A percentile compares a stretch with the other conserved stretches of the same genome.
Evolutionary conservation across 2,797 vertebrate genomes (phyloP).

Genomic region (Lepilemur septentrionalis): DNA sequence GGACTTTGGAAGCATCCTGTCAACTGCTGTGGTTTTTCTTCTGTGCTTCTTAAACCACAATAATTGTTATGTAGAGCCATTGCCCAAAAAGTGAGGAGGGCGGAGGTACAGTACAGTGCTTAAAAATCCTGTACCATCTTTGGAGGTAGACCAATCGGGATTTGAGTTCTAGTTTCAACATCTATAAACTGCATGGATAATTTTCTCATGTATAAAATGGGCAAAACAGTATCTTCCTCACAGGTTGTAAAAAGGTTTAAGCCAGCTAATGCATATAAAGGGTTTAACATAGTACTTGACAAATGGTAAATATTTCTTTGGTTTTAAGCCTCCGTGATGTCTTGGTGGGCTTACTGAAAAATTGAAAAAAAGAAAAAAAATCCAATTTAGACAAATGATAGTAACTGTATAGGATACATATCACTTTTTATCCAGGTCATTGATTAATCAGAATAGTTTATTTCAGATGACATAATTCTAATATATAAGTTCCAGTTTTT

Average conservation of each 20-base stretch:
- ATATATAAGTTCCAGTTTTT: neutral
- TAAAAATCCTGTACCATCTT: neutral
- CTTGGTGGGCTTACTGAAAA: neutral
- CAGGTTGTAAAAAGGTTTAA: neutral
- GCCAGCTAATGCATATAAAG: neutral
- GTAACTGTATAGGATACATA: neutral
- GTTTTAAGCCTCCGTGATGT: neutral
- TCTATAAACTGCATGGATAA: neutral
- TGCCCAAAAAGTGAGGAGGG: neutral
- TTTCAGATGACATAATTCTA: constrained; percentile 14
- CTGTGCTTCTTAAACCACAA: neutral
- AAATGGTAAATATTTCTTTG: neutral
- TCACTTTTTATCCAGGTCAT: neutral
- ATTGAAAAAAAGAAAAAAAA: neutral
- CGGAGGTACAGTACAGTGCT: neutral
- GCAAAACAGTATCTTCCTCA: neutral
- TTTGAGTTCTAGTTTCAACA: constrained; percentile 19
- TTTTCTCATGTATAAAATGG: constrained; percentile 32
- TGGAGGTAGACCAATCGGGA: neutral
- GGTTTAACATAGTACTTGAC: constrained; percentile 1
- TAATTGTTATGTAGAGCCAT: neutral
- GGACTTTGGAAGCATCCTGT: neutral
- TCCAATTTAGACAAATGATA: neutral
- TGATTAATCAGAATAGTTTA: neutral
- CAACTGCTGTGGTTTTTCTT: constrained; percentile 12